phyloP scores from a whole-genome alignment of 2,113 vertebrate genomes.

The Anthoscopus minutus region DNA sequence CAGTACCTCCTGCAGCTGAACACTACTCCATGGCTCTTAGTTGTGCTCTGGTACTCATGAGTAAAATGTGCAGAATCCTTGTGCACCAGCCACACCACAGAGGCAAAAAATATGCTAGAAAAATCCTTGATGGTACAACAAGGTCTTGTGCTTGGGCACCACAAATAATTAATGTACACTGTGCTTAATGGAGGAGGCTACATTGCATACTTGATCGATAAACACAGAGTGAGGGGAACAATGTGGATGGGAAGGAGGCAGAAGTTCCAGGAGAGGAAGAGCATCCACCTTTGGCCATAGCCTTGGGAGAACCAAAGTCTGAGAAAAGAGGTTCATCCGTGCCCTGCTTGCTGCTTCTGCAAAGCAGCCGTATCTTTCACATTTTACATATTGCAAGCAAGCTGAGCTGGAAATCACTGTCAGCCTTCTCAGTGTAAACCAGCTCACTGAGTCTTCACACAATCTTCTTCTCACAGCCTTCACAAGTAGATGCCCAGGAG shows the following conservation, averaged over 20 bases:
- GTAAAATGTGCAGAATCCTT: background rate
- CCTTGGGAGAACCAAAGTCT: background rate
- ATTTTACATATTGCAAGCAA: background rate
- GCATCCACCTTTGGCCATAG: background rate
- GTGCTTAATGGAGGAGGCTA: background rate
- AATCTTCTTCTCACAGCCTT: background rate
- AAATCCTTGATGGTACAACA: background rate
- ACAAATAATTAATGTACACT: background rate
- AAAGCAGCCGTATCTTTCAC: background rate
- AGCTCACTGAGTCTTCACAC: background rate
- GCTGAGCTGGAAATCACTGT: background rate
- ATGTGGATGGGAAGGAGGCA: background rate
- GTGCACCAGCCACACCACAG: background rate
- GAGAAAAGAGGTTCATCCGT: background rate
- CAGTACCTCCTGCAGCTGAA: background rate
- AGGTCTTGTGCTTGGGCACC: background rate
- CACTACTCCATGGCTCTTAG: background rate
- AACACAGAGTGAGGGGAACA: rapidly evolving
- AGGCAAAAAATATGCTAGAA: background rate
- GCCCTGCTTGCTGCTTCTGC: background rate
- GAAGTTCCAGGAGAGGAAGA: background rate
- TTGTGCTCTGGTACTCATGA: background rate
- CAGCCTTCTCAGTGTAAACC: background rate
- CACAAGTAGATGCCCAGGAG: background rate
- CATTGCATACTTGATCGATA: background rate